phyloP scores from a whole-genome alignment of 2,797 vertebrate species.

The Myotis pilosus region DNA sequence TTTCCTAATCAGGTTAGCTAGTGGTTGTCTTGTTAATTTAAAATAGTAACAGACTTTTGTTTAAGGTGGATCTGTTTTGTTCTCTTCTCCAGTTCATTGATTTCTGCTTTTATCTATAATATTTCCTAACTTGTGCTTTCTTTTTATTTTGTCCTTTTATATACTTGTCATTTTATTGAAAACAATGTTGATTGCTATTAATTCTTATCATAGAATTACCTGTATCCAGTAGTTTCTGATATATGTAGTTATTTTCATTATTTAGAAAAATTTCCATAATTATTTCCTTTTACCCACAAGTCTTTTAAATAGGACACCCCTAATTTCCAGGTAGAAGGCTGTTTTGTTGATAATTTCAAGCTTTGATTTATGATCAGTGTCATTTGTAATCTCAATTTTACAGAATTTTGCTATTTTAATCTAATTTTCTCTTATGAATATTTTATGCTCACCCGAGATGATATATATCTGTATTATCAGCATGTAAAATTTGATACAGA shows the following conservation, averaged over 20 bases:
- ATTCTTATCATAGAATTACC: not conserved
- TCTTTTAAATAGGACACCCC: not conserved
- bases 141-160: not conserved
- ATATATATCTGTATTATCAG: not conserved
- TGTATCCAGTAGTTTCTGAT: not conserved
- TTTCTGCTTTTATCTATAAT: not conserved
- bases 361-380: not conserved
- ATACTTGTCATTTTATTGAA: not conserved
- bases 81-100: not conserved
- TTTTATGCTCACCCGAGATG: not conserved
- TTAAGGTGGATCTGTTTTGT: not conserved
- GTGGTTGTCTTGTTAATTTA: not conserved
- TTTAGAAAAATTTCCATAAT: not conserved
- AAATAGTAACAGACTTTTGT: not conserved
- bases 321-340: not conserved
- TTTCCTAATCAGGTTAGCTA: not conserved
- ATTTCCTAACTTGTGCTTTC: not conserved
- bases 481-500: not conserved
- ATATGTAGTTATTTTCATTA: not conserved
- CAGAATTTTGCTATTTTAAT: not conserved
- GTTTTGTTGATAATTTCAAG: not conserved
- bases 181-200: not conserved
- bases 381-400: not conserved
- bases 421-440: not conserved
- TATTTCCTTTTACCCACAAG: not conserved